Base-by-base conservation (phyloP, 2,888 invertebrate genomes). In the Tachina fera region DNA sequence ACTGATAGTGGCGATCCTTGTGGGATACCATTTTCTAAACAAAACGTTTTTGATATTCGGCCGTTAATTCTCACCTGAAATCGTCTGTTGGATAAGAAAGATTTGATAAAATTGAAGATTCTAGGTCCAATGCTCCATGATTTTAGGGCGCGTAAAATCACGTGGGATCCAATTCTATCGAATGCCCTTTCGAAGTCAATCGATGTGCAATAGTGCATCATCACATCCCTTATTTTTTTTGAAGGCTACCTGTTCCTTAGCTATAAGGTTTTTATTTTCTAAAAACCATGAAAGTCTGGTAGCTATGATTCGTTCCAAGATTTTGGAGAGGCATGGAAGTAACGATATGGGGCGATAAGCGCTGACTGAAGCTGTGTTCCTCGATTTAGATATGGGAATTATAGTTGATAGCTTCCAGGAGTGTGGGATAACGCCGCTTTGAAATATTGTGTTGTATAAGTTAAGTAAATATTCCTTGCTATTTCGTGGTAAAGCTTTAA, bases 131-230 rank as follows among this genome's bases (percentile, higher is more conserved):
- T 4, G 31, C 31, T 4, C 31, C 31, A 2, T 31, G 3, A 31
- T 22, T 63, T 43, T 11, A 76, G 58, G 1, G 58, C 49, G 8
- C 51, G 16, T 9, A 83, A 51, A 16, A 67, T 78, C 6, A 67
- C 31, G 75, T 84, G 84, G 8, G 79, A 22, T 9, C 80, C 83
- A 8, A 87, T 75, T 70, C 79, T 83, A 11, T 88, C 87, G 47
- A 87, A 86, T 13, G 81, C 80, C 51, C 76, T 87, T 47, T 79
- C 74, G 49, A 87, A 84, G 14, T 84, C 72, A 53, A 76, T 60
- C 4, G 75, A 75, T 3, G 80, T n/a, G n/a, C n/a, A n/a, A n/a
- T n/a, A n/a, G n/a, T n/a, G 65, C 8, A 81, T 61, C 16, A 74
- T 68, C 11, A 47, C 13, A 4, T 31, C 31, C 31, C 31, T 41